Evolutionary conservation across 2,888 invertebrate genomes (phyloP), one percentile per base, ranked within the genome.

Genomic region (Molorchus minor): DNA sequence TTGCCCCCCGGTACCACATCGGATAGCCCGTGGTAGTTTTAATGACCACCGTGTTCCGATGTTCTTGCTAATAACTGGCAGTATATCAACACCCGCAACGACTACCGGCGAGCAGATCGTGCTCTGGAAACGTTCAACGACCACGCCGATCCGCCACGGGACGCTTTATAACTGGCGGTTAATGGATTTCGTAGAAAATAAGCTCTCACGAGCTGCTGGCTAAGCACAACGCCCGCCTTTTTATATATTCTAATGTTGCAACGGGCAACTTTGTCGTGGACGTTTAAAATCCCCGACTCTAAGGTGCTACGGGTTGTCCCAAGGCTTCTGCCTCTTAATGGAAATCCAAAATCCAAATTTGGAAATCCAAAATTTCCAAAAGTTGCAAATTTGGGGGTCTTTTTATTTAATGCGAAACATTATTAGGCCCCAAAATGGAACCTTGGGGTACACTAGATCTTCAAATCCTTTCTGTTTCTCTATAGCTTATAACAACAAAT

Each of bases 21-120:
- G 56, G 40, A 45, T 46, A 55, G 55, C 20, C 20, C 61, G 54
- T 49, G 61, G 53, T 41, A 30, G 40, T 13, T 36, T 41, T 58
- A 61, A 61, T 61, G 55, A 52, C 55, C 49, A 43, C 25, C 49
- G 53, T 62, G 62, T 55, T 25, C 52, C 62, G 25, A 46, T 56
- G 41, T 59, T 56, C 56, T 53, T 46, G 56, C 58, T 62, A 62
- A 62, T 62, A 62, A 59, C 62, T 25, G 43, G 40, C 12, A 53
- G n/a, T 62, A 47, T 41, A 62, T 62, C 62, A 56, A 59, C 56
- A 15, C 47, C n/a, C 13, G 46, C 46, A n/a, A 36, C 15, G 15
- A 43, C 43, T 43, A 43, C 25, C 43, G 43, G 5, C n/a, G 40
- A 40, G 19, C 40, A 19, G 19, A 40, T 40, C 40, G 43, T 21